Conservation (phyloP, 2,797 vertebrate species). For the Avahi laniger region DNA sequence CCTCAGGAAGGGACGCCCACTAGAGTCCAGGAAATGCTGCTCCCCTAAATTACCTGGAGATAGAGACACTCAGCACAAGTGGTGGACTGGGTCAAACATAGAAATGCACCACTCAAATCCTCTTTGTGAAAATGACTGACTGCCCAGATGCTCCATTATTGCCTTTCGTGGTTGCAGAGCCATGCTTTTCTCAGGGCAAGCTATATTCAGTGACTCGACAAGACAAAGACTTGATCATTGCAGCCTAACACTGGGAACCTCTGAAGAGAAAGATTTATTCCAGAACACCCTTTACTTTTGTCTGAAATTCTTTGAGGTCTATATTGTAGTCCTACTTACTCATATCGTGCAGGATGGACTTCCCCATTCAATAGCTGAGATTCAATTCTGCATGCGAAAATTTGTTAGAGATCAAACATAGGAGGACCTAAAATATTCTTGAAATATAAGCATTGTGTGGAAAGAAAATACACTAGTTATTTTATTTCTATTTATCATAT, state of each 20-base stretch:
- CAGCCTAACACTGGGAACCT: background rate
- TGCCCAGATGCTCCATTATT: background rate
- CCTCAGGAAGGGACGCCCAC: background rate
- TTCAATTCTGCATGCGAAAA: background rate
- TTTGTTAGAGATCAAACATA: background rate
- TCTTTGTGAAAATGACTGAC: background rate
- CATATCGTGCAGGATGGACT: background rate
- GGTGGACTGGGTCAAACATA: background rate
- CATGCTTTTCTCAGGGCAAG: background rate
- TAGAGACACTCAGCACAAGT: background rate
- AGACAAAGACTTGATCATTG: background rate
- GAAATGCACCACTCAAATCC: background rate
- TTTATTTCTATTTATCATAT: background rate
- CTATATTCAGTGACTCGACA: too few relatives aligned
- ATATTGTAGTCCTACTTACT: background rate
- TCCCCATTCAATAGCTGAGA: background rate
- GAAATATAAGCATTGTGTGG: background rate
- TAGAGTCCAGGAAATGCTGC: background rate
- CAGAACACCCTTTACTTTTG: background rate
- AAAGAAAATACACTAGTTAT: background rate
- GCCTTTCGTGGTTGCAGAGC: background rate
- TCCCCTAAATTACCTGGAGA: background rate
- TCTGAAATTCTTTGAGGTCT: background rate
- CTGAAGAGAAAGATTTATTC: background rate
- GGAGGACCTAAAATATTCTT: background rate